Base-by-base conservation (phyloP, 1,140 invertebrate species). In the Drosophila obscura region DNA sequence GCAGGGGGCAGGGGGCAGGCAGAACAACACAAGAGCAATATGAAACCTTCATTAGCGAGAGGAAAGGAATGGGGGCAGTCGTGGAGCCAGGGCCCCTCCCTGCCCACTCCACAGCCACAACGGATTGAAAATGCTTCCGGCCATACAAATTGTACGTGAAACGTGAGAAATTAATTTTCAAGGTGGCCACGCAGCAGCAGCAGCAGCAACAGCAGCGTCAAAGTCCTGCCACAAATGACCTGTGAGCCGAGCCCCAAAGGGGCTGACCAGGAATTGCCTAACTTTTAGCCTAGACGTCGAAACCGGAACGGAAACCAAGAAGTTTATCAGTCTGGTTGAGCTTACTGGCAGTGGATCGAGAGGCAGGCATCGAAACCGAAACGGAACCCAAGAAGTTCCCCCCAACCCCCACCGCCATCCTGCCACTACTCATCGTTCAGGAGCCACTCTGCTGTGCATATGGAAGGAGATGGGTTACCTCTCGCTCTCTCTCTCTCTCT, bases 91-190 rank as follows among this genome's bases (percentile, higher is more conserved):
- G 41, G 35, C 26, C 8, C 39, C n/a, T 43, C 26, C 28, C 16
- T n/a, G n/a, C n/a, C n/a, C n/a, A n/a, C n/a, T n/a, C n/a, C 48
- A 13, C n/a, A 35, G 16, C 45, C 52, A 24, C 50, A 56, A 22
- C 77, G 73, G 66, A 81, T 79, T 83, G 65, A 79, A 83, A 74
- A 67, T 73, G 63, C 76, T 83, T 83, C 80, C 80, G 80, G 80
- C 49, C 76, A 79, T 79, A 83, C 80, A 83, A 83, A 83, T 83
- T 83, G 80, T 76, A 72, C 58, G 62, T 76, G 80, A 82, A 83
- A 83, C 80, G 80, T 83, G 80, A 83, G 80, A 83, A 83, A 83
- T 79, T 83, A 72, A 79, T 83, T 79, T 83, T 65, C 56, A 66
- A 83, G 80, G 68, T 83, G 75, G 60, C 45, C 48, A 16, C 43